Base-by-base conservation (phyloP, 2,888 invertebrate genomes). In the Cancer borealis region DNA sequence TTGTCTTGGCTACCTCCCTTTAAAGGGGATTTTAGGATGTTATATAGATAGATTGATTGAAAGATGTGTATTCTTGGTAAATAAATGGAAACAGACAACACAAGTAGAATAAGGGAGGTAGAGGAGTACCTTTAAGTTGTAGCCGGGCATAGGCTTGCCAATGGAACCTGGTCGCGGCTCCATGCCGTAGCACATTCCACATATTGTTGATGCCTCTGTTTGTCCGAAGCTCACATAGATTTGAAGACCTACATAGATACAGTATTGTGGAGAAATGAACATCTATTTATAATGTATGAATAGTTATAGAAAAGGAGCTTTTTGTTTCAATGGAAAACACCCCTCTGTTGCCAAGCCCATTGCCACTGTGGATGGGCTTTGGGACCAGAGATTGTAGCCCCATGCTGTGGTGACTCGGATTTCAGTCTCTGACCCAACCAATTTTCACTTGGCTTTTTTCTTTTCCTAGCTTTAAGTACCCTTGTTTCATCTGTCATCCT, bases 151-250 rank as follows among this genome's bases (percentile, higher is more conserved):
- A 73, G 96, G 95, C 96, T 96, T 96, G 5, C 97, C 97, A 96
- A 97, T 96, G 5, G 97, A 97, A 4, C 97, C 97, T 46, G 96
- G 96, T 92, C 96, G 96, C 92, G 96, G 96, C 46, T 96, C 95
- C 73, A 96, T 96, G 93, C 96, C 96, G 1, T 96, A 96, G 84
- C 96, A 96, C 5, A 96, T 96, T 5, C 96, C 96, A 96, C 96
- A 96, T 39, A 96, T 94, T 54, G 96, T 96, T 2, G 97, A 96
- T 96, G 96, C 96, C 96, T 97, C 97, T 30, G 97, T 97, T 96
- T 97, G 97, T 0, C 97, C 97, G 96, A 97, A 97, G 21, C 96
- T 96, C 96, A 97, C 97, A 49, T 95, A 92, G 17, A 96, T 95
- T 0, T 92, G n/a, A 17, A 96, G 54, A 95, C 96, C 96, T 84